Base-by-base conservation (phyloP, 1,140 invertebrate genomes). In the Ceratoteleas bidentatus region DNA sequence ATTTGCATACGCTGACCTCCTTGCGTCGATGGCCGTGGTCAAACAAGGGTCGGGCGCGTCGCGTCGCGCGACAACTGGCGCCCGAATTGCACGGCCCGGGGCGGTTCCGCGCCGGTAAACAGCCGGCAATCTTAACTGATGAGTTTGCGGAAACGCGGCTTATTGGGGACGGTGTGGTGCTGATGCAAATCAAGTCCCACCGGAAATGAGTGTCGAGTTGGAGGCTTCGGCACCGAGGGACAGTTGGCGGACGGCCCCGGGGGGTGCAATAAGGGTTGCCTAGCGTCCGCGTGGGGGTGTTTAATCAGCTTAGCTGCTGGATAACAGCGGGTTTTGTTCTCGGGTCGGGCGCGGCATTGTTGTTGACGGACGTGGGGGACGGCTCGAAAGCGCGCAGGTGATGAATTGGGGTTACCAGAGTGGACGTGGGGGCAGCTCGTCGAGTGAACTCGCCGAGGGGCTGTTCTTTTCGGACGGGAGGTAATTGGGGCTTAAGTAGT, bases 1-100 rank as follows among this genome's bases (percentile, higher is more conserved):
- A 88, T 88, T 88, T 88, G 87, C 87, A 86, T 88, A 86, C 76
- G 84, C 84, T 88, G 87, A 88, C 86, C 87, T 87, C 85, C 84
- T 88, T 88, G 65, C 76, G 76, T 73, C 83, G 82, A 88, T 87
- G 87, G 87, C 82, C 83, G 84, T 84, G 86, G 80, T 81, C 83
- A 88, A 88, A 86, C 86, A 86, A 83, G 87, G 81, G 81, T 66
- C 15, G 58, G 74, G 13, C 52, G 83, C 68, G 73, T 83, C 45
- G 50, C 53, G 34, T 43, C 56, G 56, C 57, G 64, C 43, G 61
- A 58, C 64, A 64, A 65, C 36, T 47, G 65, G 43, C 47, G 40
- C 66, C 74, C 6, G 54, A 72, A 78, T 79, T 73, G 70, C 36
- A 33, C n/a, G 14, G 53, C 80, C 69, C 43, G 11, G 53, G 49